Base-by-base conservation (phyloP, 2,888 invertebrate species). In the Buathra laborator region DNA sequence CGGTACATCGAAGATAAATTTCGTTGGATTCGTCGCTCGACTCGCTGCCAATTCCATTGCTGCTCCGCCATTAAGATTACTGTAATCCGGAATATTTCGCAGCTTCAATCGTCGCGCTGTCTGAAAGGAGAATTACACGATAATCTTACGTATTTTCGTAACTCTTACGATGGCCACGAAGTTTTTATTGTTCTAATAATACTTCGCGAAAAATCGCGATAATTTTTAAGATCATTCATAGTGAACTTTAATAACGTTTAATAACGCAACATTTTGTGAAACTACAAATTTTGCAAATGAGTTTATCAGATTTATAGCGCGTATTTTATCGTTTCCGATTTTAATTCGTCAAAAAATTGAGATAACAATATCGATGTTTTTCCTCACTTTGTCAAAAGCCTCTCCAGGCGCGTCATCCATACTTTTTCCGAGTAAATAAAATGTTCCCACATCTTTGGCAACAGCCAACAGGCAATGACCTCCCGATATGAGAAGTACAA, bases 391-490 rank as follows among this genome's bases (percentile, higher is more conserved):
- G 93, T 99, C 99, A 89, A 98, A 96, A 0, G 97, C 96, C 95
- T 99, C 99, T 16, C 99, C 99, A 7, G 99, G 99, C 7, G 99
- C 97, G 94, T 97, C 97, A 94, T 99, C 98, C 24, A 97, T 89
- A 53, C 95, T 95, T 89, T 96, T 95, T 0, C 99, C 99, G 46
- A 99, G 95, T 76, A 98, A 94, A 62, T 96, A 92, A 94, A 98
- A 99, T 71, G 97, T 95, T 87, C 97, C 95, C 0, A 98, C 95
- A 91, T 95, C 95, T 91, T 96, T 94, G 0, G 96, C 98, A 70
- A 99, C 93, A 48, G 97, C 96, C 83, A 98, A 91, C 82, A 99
- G 95, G 93, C 98, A 97, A 93, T 99, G 99, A 0, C 99, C 99
- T 64, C 99, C 99, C 90, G 99, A 99, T 88, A 98, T 96, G 32